Evolutionary conservation across 1,140 invertebrate genomes (phyloP), one percentile per base, ranked within the genome.

Genomic region (Ceratosolen fusciceps): DNA sequence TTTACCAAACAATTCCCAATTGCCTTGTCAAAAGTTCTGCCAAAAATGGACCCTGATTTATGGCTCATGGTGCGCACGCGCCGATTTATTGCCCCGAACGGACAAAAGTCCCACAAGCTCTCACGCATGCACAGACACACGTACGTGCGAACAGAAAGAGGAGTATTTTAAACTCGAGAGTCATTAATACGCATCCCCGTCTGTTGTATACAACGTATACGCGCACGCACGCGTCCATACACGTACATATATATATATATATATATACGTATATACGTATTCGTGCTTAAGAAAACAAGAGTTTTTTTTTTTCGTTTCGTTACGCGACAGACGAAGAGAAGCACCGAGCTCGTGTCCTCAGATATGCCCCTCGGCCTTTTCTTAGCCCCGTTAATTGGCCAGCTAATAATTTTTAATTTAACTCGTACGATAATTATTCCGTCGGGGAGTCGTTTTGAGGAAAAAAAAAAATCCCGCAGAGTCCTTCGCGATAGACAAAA

Each of bases 1-100:
- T 86, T 86, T 84, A 86, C 84, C 83, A 85, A 83, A 83, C 84
- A 83, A 86, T 86, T 86, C 84, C 85, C 85, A 87, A 85, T 85
- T 84, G 86, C 77, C 83, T 84, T 86, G 86, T 87, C 83, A 86
- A 85, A 86, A 84, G 83, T 85, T 86, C 70, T 72, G 83, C 76
- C 84, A 84, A 86, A 87, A 87, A 86, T 86, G 80, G 83, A 67
- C 73, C 14, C 80, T 86, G 86, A 87, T 86, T 87, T 87, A 85
- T 84, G 67, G 83, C 75, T 79, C 82, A 80, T 76, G 80, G 77
- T 5, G 71, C n/a, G 52, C 68, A 67, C 77, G 74, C 78, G 80
- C 75, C 81, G 81, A 85, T 85, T 85, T 85, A 85, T 85, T 77
- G 81, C 79, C 31, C 68, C 78, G 68, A 31, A 10, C 72, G 79